Evolutionary conservation across 2,888 invertebrate species (phyloP), one percentile per base, ranked within the genome.

Genomic region (Drosophila borealis): DNA sequence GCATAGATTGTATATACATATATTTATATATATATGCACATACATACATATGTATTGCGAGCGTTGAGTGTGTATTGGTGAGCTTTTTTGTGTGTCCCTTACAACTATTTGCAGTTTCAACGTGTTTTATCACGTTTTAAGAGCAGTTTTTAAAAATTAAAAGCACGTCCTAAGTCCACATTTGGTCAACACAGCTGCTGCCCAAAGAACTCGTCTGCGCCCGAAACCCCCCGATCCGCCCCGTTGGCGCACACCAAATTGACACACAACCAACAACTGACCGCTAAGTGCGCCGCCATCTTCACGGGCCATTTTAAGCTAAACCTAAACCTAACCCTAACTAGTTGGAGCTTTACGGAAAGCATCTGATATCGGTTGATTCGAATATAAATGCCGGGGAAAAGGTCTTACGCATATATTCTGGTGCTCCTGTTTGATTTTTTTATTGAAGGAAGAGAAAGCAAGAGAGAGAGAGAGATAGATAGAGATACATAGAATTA

Each of bases 131-230:
- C 89, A 83, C 89, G 80, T 90, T 88, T 80, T 82, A 82, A 90
- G 78, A 89, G 85, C 85, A 82, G 86, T 86, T 89, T 83, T 84
- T 84, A 87, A 90, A 90, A 88, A 90, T 90, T 89, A 90, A 91
- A 90, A 90, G 83, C 90, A 91, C 89, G 88, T 91, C 87, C 90
- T 88, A 89, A 89, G 89, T 89, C 87, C 83, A 85, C 88, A 85
- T 81, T 82, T 81, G 86, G 86, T 81, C 77, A 73, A 71, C 74
- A 74, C 84, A 84, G 74, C 75, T 33, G 29, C 19, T 34, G 13
- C 44, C 39, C 25, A 44, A 75, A 75, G 51, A 51, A 44, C 45
- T 14, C 19, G 17, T 8, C 17, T n/a, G 46, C 50, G 19, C 14
- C 39, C 10, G n/a, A 11, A 11, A 4, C 37, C 46, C 14, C 1